A percentile compares a stretch with the other conserved stretches of the same genome.
These are phyloP conservation scores for Clarias magur DNA, from an alignment of 2,113 vertebrate genomes.

Conservation along the genomic window DNA sequence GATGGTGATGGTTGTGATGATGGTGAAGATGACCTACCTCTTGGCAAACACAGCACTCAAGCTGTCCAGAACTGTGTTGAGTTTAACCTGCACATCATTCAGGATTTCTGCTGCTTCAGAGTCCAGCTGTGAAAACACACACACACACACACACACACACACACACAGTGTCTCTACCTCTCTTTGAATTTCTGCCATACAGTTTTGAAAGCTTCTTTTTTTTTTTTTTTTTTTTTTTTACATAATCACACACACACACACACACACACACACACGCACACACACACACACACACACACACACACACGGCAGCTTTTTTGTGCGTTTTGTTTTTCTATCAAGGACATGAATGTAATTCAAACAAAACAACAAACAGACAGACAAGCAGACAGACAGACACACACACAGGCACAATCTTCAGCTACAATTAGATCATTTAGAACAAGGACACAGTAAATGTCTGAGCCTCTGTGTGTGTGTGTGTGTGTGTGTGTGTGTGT, in stretches of 20 bases:
- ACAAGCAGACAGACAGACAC: constrained; percentile 13
- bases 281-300: constrained; percentile 33
- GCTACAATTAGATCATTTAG: not conserved
- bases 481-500: not conserved
- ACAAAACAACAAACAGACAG: constrained; percentile 13
- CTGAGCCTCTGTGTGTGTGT: not conserved
- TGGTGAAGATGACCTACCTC: constrained; percentile 73
- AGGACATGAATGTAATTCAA: not conserved
- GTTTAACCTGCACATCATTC: constrained; percentile 93
- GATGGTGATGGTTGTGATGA: not conserved
- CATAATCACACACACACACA: constrained; percentile 24
- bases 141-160: constrained; percentile 41
- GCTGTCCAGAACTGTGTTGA: constrained; percentile 90
- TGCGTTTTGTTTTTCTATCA: not conserved
- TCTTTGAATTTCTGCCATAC: not conserved
- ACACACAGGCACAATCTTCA: not conserved
- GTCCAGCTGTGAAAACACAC: constrained; percentile 78
- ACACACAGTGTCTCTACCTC: constrained; percentile 5
- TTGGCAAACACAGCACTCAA: constrained; percentile 90
- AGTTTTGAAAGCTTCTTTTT: not conserved
- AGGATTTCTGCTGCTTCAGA: constrained; percentile 88
- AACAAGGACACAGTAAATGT: not conserved
- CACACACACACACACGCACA: constrained; percentile 36
- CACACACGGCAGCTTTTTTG: constrained; percentile 27
- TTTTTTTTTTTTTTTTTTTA: not conserved